Evolutionary conservation across 2,888 invertebrate genomes (phyloP), one percentile per base, ranked within the genome.

Genomic region (Oxycera nigricornis): DNA sequence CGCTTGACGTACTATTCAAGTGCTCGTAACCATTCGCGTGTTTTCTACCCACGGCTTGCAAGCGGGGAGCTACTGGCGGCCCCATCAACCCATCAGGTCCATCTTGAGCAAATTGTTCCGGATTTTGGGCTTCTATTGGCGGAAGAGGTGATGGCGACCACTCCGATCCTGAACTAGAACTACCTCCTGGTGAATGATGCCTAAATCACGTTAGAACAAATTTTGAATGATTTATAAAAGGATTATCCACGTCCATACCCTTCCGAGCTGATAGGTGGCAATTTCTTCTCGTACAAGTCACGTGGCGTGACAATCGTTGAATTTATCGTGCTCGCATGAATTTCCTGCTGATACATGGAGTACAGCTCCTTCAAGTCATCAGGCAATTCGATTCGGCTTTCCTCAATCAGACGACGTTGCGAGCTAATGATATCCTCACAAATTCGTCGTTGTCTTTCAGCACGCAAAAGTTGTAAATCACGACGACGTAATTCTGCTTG

Each of bases 351-450:
- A 80, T 95, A 95, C 77, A 94, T 86, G 67, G 91, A 90, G 82
- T 95, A 95, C 22, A 95, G 85, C 79, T 94, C 94, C 77, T 90
- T 91, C 74, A 95, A 84, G 81, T 95, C 94, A 7, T 91, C 88
- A 0, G 94, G 91, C 52, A 94, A 86, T 62, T 88, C 88, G 28
- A 94, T 85, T 76, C 91, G 91, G 62, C 90, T 88, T 78, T 93
- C 94, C 87, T 95, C 94, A 79, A 97, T 91, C 41, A 96, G 88
- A 70, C 92, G 89, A 57, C 95, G 87, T 84, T 97, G 97, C 50
- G 94, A 88, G 1, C 94, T 93, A 74, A 97, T 96, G 78, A 97
- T 96, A 83, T 96, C 95, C 82, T 97, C 96, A 78, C 94, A 93
- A 31, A 97, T 89, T 59, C 93, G 90, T 24, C 95, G 88, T 84